Conservation (phyloP, 2,113 vertebrate species). For the Laticauda colubrina region DNA sequence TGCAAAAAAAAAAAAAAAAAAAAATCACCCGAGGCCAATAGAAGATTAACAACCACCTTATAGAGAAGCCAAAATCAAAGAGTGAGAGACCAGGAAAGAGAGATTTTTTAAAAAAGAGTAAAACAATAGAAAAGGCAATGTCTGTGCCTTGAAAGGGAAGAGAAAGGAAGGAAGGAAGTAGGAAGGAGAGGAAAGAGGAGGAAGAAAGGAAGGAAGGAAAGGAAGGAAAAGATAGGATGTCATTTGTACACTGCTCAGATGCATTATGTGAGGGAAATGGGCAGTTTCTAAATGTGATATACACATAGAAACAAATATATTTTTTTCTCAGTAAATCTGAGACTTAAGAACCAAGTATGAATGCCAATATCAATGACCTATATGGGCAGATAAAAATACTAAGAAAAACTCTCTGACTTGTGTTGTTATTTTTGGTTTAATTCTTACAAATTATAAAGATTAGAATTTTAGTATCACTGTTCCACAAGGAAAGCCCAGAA, state of each 20-base stretch:
- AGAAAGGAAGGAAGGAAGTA: neutral
- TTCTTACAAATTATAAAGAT: neutral
- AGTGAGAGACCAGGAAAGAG: neutral
- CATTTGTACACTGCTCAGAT: too few species aligned
- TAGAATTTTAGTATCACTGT: neutral
- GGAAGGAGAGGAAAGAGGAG: too few species aligned
- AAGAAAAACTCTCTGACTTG: neutral
- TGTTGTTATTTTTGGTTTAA: neutral
- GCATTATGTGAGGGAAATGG: too few species aligned
- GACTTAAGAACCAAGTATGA: neutral
- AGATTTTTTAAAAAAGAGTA: neutral
- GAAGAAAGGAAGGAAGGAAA: neutral
- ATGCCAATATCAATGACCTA: neutral
- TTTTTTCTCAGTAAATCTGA: neutral
- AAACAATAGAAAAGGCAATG: neutral
- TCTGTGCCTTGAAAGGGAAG: neutral
- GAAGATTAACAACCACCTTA: constrained; percentile 50
- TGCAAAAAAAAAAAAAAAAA: constrained; percentile 22
- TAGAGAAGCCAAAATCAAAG: constrained; percentile 36
- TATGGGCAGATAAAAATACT: too few species aligned
- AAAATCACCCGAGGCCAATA: constrained; percentile 48
- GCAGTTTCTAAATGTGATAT: too few species aligned
- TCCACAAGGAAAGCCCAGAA: neutral
- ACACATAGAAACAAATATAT: neutral
- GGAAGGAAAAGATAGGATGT: too few species aligned